Evolutionary conservation across 2,888 invertebrate genomes (phyloP), one percentile per base, ranked within the genome.

Genomic region (Ethmia dodecea): DNA sequence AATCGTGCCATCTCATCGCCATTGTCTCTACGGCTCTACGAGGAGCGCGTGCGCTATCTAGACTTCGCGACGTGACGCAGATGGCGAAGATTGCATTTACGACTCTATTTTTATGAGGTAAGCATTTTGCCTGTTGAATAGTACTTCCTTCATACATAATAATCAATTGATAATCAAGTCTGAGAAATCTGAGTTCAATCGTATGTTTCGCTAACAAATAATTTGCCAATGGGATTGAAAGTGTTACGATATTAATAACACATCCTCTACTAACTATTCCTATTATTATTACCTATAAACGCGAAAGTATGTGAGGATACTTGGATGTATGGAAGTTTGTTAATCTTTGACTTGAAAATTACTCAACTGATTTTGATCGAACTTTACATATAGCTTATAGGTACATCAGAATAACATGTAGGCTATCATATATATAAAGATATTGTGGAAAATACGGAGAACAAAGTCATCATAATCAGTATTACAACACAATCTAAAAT

Each of bases 41-140:
- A 51, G 10, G n/a, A 50, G 59, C 60, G 64, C 80, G 78, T 81
- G 81, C 73, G 61, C 60, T 77, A 81, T 81, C 77, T 52, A 45
- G 55, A 42, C 42, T 42, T 33, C 32, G 36, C 42, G 35, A 74
- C 78, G 80, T 78, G 80, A 71, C 66, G 49, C 40, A 64, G 79
- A 79, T 79, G 55, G 49, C 50, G 24, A 47, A 60, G 72, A 78
- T 76, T 65, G 49, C 48, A 40, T 35, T 14, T 32, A 37, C 34
- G 33, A 27, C 24, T 38, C 30, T 42, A 15, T 39, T 42, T 11
- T 40, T n/a, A 11, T 65, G 58, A 63, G 57, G 60, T 60, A 56
- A 65, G 52, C 35, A 40, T 45, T 46, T 31, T 12, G 8, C 29
- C 22, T n/a, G 22, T 24, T 18, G 13, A n/a, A 11, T 24, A 5